These are phyloP conservation scores for Oscarella lobularis DNA, from an alignment of 37 sponge, comb jelly and placozoan species.

Conservation along the genomic window DNA sequence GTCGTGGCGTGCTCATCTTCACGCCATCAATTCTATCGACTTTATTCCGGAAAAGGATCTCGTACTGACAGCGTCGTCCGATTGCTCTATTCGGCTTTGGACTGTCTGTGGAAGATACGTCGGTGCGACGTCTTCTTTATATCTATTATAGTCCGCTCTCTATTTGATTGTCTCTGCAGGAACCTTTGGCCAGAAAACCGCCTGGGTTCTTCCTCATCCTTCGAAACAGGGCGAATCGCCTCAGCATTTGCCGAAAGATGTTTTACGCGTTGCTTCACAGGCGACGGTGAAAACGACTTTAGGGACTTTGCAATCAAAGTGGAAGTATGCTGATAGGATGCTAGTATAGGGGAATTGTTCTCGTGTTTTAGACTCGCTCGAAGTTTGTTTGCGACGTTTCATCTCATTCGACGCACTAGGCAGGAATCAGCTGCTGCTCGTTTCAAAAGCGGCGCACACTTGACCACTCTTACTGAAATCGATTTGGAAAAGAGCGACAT, in stretches of 20 bases:
- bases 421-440: too few relatives aligned
- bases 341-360: too few relatives aligned
- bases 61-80: conserved; percentile 60
- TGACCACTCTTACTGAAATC: too few relatives aligned
- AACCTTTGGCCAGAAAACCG: conserved; percentile 62
- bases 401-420: too few relatives aligned
- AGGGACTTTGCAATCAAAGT: too few relatives aligned
- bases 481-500: too few relatives aligned
- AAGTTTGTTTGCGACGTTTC: too few relatives aligned
- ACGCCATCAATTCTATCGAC: conserved; percentile 35
- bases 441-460: too few relatives aligned
- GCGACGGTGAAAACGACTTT: not conserved
- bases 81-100: conserved; percentile 67
- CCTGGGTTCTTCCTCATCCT: conserved; percentile 13
- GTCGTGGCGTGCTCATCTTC: conserved; percentile 45
- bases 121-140: conserved; percentile 17
- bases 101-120: conserved; percentile 53
- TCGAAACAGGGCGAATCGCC: not conserved
- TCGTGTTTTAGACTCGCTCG: too few relatives aligned
- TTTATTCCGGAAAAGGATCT: conserved; percentile 35
- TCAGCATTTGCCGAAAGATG: not conserved
- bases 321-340: too few relatives aligned
- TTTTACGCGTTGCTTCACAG: not conserved
- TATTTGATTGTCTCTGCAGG: conserved; percentile 21
- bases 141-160: not conserved